phyloP scores from a whole-genome alignment of 2,888 invertebrate genomes.

The Phengaris arion region DNA sequence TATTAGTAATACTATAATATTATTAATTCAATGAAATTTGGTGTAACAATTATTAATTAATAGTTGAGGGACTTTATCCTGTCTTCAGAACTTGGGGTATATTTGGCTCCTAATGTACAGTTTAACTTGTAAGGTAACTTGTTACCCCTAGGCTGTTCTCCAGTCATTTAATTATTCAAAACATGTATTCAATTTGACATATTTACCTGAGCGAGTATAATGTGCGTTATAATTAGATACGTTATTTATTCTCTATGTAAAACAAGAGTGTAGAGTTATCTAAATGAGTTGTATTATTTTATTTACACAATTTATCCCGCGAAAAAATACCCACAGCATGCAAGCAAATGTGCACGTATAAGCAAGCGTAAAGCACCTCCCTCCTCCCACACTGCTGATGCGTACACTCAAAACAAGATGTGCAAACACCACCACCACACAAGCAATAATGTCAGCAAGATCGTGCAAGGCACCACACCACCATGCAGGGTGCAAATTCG shows the following conservation, averaged over 20 bases:
- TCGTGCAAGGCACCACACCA: too few species aligned
- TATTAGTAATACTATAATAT: neutral
- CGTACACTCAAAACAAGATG: too few species aligned
- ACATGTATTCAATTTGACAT: constrained; percentile 2
- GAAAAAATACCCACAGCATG: too few species aligned
- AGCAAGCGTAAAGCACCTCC: too few species aligned
- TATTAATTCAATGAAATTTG: constrained; percentile 5
- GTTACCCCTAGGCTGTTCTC: constrained; percentile 24
- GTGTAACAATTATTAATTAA: constrained; percentile 15
- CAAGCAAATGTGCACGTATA: too few species aligned
- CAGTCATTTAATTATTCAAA: constrained; percentile 26
- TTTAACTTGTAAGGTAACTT: constrained; percentile 13
- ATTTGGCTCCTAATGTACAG: neutral
- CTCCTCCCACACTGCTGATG: too few species aligned
- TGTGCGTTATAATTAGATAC: neutral
- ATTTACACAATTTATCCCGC: too few species aligned
- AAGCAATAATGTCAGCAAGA: too few species aligned
- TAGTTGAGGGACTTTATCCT: constrained; percentile 25
- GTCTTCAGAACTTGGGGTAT: constrained; percentile 12
- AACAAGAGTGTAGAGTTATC: too few species aligned
- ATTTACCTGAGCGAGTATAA: neutral
- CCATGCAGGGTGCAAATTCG: too few species aligned
- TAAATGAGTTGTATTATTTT: too few species aligned
- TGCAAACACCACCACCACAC: too few species aligned
- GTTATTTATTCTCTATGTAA: neutral